Evolutionary conservation across 2,797 vertebrate species (phyloP).

Genomic region (Acrossocheilus fasciatus): DNA sequence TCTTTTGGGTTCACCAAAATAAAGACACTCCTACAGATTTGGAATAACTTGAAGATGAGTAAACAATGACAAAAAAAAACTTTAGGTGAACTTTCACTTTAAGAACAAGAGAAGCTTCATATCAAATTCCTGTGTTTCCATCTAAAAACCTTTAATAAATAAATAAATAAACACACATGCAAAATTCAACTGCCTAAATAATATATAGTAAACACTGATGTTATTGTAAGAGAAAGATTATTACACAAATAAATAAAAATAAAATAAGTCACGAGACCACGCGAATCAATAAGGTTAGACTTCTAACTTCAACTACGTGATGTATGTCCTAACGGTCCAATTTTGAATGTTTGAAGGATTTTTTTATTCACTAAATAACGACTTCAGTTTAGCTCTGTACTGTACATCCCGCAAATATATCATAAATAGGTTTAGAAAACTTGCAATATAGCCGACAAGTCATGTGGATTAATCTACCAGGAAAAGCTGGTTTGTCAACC

Average conservation of each 20-base stretch:
- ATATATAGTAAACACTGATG: neutral
- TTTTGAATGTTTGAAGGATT: neutral
- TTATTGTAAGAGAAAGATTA: neutral
- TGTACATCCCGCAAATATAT: neutral
- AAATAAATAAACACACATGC: neutral
- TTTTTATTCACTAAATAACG: neutral
- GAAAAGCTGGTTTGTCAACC: neutral
- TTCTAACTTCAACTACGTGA: no score
- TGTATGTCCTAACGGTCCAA: neutral
- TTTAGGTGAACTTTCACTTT: no score
- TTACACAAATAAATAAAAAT: neutral
- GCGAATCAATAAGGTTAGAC: neutral
- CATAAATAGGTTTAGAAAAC: neutral
- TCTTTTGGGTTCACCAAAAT: neutral
- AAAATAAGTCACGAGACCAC: neutral
- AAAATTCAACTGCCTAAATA: neutral
- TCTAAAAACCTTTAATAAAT: no score
- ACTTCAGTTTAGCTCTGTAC: neutral
- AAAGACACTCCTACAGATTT: neutral
- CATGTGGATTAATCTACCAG: neutral
- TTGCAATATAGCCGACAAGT: neutral
- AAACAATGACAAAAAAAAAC: neutral
- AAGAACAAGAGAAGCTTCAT: no score
- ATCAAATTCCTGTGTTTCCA: no score
- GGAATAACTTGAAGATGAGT: neutral